phyloP scores from a whole-genome alignment of 2,113 vertebrate species.

The Ceyx cyanopectus region DNA sequence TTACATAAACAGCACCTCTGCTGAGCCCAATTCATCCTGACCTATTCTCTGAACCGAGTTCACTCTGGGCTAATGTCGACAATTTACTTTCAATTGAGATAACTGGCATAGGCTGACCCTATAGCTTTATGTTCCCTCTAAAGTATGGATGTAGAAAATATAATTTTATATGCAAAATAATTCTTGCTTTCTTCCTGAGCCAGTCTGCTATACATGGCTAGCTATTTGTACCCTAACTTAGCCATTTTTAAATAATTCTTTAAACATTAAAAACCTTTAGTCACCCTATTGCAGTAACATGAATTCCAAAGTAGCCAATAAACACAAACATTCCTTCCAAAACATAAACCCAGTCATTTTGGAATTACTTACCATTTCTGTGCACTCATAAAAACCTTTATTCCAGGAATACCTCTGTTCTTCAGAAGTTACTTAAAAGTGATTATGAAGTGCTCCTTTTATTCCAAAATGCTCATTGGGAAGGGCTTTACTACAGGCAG shows the following conservation, averaged over 20 bases:
- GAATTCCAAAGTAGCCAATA: background rate
- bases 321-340: background rate
- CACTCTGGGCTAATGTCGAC: too few relatives aligned
- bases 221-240: background rate
- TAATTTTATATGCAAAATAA: background rate
- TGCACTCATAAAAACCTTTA: background rate
- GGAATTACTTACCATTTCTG: constrained; percentile 37
- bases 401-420: background rate
- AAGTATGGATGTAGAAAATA: background rate
- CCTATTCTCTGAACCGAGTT: fast-evolving
- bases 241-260: background rate
- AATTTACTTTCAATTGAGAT: background rate
- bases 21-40: background rate
- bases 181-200: background rate
- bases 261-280: background rate
- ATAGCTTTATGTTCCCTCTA: fast-evolving
- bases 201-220: background rate
- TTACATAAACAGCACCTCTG: background rate
- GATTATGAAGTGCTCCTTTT: background rate
- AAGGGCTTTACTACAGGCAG: background rate
- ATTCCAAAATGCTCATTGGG: background rate
- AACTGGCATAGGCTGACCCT: background rate
- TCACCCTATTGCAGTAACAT: background rate
- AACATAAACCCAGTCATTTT: background rate
- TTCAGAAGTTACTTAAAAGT: background rate